Percentiles rank a stretch among this genome's conserved stretches.
These are phyloP conservation scores for Cebus imitator DNA, from an alignment of 2,113 vertebrate genomes.

Conservation along the genomic window DNA sequence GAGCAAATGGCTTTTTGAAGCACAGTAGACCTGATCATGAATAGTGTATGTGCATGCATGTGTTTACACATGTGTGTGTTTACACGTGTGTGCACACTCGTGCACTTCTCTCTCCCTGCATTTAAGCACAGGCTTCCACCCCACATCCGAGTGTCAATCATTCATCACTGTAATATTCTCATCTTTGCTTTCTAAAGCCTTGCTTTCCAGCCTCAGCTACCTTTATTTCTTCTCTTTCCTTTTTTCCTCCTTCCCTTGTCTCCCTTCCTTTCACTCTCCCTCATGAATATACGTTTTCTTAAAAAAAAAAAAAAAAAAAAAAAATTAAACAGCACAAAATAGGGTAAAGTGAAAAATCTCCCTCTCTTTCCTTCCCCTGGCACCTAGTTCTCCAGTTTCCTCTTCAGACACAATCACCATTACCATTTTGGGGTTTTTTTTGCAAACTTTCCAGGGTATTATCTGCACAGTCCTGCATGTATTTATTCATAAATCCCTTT, in stretches of 20 bases:
- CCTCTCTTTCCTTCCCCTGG: neutral
- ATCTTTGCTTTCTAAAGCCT: neutral
- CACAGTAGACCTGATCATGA: neutral
- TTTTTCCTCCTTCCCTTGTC: too few relatives aligned
- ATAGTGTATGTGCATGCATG: neutral
- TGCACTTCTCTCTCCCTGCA: neutral
- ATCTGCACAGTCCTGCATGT: neutral
- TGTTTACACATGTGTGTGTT: neutral
- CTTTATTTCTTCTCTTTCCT: neutral
- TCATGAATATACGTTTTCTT: neutral
- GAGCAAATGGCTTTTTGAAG: neutral
- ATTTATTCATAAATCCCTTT: neutral
- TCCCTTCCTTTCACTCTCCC: neutral
- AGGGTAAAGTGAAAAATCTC: neutral
- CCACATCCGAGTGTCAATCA: neutral
- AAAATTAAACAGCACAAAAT: neutral
- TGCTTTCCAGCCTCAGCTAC: neutral
- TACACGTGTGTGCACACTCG: fast-evolving
- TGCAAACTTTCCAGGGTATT: neutral
- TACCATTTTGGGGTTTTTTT: neutral
- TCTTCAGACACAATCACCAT: neutral
- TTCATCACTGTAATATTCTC: neutral
- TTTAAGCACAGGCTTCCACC: neutral
- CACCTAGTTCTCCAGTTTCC: neutral
- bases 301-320: neutral